phyloP scores from a whole-genome alignment of 92 coral and sea anemone species.

The Zoanthus gigantus region DNA sequence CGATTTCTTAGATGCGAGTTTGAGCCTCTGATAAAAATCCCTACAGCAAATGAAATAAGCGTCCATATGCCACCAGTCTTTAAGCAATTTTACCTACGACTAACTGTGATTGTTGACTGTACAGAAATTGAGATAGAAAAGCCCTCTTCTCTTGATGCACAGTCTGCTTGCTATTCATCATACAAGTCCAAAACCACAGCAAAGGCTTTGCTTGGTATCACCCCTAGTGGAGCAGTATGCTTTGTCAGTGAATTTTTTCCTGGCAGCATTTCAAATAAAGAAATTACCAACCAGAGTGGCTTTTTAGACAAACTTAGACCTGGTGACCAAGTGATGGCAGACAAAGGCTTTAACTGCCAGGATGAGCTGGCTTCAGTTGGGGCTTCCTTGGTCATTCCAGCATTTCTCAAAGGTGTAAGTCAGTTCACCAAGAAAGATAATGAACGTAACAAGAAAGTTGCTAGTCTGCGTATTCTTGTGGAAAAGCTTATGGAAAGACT shows the following conservation, averaged over 20 bases:
- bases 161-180: slow-evolving; percentile 61
- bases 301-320: slow-evolving; percentile 37
- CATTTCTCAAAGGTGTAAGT: slow-evolving; percentile 22
- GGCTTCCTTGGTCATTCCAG: slow-evolving; percentile 58
- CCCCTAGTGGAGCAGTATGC: slow-evolving; percentile 55
- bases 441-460: slow-evolving; percentile 69
- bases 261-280: slow-evolving; percentile 57
- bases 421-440: slow-evolving; percentile 66
- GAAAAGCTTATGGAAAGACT: slow-evolving; percentile 66
- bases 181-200: slow-evolving; percentile 66
- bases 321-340: slow-evolving; percentile 68
- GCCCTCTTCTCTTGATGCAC: slow-evolving; percentile 52
- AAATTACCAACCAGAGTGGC: slow-evolving; percentile 55
- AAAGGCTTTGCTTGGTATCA: slow-evolving; percentile 71
- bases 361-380: slow-evolving; percentile 67
- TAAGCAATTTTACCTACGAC: background rate
- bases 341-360: slow-evolving; percentile 62
- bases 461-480: slow-evolving; percentile 67
- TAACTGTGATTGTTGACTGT: slow-evolving; percentile 58
- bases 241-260: slow-evolving; percentile 62
- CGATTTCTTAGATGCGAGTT: slow-evolving; percentile 63
- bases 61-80: slow-evolving; percentile 39
- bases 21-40: slow-evolving; percentile 64
- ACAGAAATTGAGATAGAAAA: slow-evolving; percentile 59
- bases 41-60: slow-evolving; percentile 50